Percentiles rank a stretch among this genome's conserved stretches.
phyloP scores from a whole-genome alignment of 2,797 vertebrate genomes.

The Lindbergichthys nudifrons region DNA sequence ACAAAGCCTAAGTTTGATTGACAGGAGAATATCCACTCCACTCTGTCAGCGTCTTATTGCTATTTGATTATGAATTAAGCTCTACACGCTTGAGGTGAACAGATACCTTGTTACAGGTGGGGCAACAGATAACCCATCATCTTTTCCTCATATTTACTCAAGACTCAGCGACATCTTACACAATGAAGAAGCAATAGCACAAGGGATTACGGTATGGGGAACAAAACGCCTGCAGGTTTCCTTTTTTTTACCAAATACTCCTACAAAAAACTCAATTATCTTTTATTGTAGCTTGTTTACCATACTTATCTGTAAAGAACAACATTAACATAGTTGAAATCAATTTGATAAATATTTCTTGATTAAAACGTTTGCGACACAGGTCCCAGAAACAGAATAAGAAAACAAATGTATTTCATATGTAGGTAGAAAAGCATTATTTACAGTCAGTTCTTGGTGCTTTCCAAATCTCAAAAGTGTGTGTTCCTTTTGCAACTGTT shows the following conservation, averaged over 20 bases:
- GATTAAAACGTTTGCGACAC: slow-evolving; percentile 1
- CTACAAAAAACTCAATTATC: background rate
- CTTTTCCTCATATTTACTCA: slow-evolving; percentile 59
- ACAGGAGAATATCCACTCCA: slow-evolving; percentile 50
- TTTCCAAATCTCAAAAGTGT: background rate
- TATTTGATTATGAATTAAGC: slow-evolving; percentile 68
- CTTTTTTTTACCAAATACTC: background rate
- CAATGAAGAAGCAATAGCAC: slow-evolving; percentile 37
- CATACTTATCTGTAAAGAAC: background rate
- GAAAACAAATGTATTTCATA: background rate
- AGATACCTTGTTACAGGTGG: slow-evolving; percentile 48
- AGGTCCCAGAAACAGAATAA: background rate
- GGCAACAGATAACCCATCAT: slow-evolving; percentile 54
- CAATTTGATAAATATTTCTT: slow-evolving; percentile 3
- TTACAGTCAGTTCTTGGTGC: background rate
- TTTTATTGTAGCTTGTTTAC: background rate
- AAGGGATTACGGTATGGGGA: slow-evolving; percentile 25
- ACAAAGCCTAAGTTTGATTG: slow-evolving; percentile 53
- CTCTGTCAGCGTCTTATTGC: slow-evolving; percentile 22
- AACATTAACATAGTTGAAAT: background rate
- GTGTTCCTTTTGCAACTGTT: background rate
- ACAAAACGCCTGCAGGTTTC: slow-evolving; percentile 1
- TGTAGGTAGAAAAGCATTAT: background rate
- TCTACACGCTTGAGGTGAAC: slow-evolving; percentile 39
- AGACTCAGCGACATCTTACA: slow-evolving; percentile 44